phyloP scores from a whole-genome alignment of 2,113 vertebrate genomes.

The Pelmatolapia mariae region DNA sequence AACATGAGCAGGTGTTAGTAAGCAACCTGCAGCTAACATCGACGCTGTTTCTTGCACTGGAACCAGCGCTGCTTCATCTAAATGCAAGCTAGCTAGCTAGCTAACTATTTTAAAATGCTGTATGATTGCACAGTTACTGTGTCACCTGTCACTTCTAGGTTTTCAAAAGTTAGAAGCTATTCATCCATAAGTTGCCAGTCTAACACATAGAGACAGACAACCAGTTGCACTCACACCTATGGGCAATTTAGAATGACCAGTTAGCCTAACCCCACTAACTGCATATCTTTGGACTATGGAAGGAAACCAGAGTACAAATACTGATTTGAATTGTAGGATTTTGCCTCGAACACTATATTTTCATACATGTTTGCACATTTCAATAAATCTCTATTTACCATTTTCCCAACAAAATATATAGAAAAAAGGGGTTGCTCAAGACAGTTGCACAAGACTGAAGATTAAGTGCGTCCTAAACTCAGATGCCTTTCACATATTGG shows the following conservation, averaged over 20 bases:
- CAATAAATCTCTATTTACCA: too few species aligned
- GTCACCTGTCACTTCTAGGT: background rate
- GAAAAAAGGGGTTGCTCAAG: too few species aligned
- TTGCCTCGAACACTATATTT: too few species aligned
- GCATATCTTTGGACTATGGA: background rate
- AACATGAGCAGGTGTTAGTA: rapidly evolving
- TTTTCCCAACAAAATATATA: too few species aligned
- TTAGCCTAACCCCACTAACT: background rate
- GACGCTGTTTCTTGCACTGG: background rate
- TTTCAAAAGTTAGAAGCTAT: background rate
- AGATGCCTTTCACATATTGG: background rate
- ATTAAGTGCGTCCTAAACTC: background rate
- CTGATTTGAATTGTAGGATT: too few species aligned
- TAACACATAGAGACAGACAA: background rate
- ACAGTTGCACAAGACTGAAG: background rate
- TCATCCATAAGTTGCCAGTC: background rate
- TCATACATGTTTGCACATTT: too few species aligned
- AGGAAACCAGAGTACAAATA: background rate
- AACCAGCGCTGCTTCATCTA: background rate
- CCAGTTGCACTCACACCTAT: background rate
- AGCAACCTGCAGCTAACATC: background rate
- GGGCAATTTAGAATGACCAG: background rate
- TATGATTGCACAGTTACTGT: background rate
- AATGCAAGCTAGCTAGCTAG: background rate
- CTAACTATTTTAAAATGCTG: background rate